phyloP scores from a whole-genome alignment of 2,888 invertebrate species.

The Agriopis leucophaearia region DNA sequence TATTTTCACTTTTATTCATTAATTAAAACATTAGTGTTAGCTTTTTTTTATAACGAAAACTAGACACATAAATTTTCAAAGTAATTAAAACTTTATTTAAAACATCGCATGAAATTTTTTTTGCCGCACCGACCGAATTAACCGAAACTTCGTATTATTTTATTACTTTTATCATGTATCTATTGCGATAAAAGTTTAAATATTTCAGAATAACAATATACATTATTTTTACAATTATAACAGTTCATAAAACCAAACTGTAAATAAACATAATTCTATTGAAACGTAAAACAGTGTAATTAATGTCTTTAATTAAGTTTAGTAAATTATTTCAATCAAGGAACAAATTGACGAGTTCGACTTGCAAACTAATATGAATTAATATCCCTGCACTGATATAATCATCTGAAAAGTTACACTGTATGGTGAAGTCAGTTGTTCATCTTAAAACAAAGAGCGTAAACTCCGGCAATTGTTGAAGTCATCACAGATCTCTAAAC shows the following conservation, averaged over 20 bases:
- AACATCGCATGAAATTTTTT: too few relatives aligned
- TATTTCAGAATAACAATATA: neutral
- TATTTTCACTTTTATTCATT: neutral
- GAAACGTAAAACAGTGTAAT: neutral
- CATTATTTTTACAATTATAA: too few relatives aligned
- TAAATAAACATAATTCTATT: neutral
- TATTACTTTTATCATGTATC: neutral
- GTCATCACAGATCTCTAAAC: neutral
- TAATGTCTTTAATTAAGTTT: slow-evolving; percentile 4
- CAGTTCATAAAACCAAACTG: too few relatives aligned
- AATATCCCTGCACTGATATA: slow-evolving; percentile 37
- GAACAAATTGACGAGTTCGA: slow-evolving; percentile 23
- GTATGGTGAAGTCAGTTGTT: slow-evolving; percentile 10
- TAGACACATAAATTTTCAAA: slow-evolving; percentile 1
- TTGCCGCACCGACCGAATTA: neutral
- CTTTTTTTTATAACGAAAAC: neutral
- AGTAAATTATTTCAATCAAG: slow-evolving; percentile 22
- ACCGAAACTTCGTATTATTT: neutral
- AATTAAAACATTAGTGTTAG: neutral
- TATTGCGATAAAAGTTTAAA: neutral
- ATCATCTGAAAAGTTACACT: slow-evolving; percentile 21
- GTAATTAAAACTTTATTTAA: slow-evolving; percentile 8
- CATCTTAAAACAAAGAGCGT: neutral
- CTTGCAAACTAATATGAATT: slow-evolving; percentile 34
- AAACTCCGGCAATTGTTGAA: neutral